Evolutionary conservation across 2,797 vertebrate species (phyloP).

Genomic region (Threskiornis aethiopicus): DNA sequence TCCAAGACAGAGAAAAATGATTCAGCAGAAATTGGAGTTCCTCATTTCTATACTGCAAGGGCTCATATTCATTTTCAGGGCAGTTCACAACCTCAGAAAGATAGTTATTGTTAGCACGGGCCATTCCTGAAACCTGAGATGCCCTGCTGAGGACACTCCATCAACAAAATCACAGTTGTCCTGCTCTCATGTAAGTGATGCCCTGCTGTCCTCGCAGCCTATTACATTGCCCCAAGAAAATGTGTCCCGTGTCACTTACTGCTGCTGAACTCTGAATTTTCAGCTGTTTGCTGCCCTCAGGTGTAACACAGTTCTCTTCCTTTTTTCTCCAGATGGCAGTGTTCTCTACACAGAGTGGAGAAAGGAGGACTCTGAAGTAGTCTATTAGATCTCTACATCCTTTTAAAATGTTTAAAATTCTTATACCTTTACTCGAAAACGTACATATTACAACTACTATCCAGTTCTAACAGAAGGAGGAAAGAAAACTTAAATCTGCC

Average conservation of each 20-base stretch:
- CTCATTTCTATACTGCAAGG: constrained; percentile 74
- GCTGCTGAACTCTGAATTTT: constrained; percentile 31
- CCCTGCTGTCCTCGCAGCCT: constrained; percentile 40
- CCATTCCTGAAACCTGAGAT: constrained; percentile 55
- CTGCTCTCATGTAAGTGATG: constrained; percentile 65
- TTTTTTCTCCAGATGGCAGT: constrained; percentile 44
- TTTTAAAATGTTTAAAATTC: not conserved
- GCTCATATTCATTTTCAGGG: constrained; percentile 74
- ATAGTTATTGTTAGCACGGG: constrained; percentile 70
- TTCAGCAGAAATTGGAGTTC: constrained; percentile 75
- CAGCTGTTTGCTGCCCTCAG: not conserved
- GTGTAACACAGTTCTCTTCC: not conserved
- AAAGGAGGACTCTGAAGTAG: not conserved
- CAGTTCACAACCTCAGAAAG: constrained; percentile 66
- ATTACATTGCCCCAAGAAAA: constrained; percentile 66
- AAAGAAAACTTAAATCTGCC: not conserved
- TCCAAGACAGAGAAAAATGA: constrained; percentile 75
- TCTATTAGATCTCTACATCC: not conserved
- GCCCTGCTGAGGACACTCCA: constrained; percentile 68
- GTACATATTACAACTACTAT: not conserved
- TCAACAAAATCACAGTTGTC: constrained; percentile 70
- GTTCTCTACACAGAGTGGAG: not conserved
- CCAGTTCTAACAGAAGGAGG: not conserved
- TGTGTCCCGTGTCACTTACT: constrained; percentile 39
- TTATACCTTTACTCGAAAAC: not conserved